Conservation (phyloP, 2,888 invertebrate species). For the Watsonalla cultraria region DNA sequence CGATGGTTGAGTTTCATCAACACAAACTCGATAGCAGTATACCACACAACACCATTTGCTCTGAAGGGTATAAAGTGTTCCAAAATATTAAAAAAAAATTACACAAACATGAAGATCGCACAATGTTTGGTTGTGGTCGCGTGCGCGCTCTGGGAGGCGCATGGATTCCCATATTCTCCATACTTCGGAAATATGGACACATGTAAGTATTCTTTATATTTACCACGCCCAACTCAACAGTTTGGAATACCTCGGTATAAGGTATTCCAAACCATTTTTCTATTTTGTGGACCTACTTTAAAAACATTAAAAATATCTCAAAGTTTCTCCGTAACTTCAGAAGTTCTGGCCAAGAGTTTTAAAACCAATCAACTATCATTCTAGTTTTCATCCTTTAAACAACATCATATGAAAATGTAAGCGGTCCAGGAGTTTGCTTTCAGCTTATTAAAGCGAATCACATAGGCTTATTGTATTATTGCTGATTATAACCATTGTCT, state of each 20-base stretch:
- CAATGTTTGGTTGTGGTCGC: constrained; percentile 38
- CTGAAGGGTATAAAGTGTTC: constrained; percentile 28
- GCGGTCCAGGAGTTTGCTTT: not conserved
- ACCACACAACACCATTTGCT: constrained; percentile 44
- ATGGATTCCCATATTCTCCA: constrained; percentile 59
- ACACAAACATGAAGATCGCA: constrained; percentile 46
- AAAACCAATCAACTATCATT: too few species aligned
- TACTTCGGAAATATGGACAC: constrained; percentile 65
- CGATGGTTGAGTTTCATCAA: constrained; percentile 31
- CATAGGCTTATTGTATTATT: not conserved
- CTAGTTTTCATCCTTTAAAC: too few species aligned
- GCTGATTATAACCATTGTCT: not conserved
- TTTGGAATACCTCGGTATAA: too few species aligned
- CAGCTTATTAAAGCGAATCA: not conserved
- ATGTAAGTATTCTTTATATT: constrained; percentile 41
- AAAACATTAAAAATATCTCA: too few species aligned
- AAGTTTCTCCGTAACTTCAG: too few species aligned
- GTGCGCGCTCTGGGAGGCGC: constrained; percentile 48
- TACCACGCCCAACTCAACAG: not conserved
- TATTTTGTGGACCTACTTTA: too few species aligned
- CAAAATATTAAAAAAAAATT: constrained; percentile 8
- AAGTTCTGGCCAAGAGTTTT: too few species aligned
- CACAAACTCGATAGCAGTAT: constrained; percentile 48
- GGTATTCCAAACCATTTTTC: too few species aligned
- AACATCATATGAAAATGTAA: too few species aligned